Evolutionary conservation across 2,888 invertebrate genomes (phyloP).

Genomic region (Drosophila neonasuta): DNA sequence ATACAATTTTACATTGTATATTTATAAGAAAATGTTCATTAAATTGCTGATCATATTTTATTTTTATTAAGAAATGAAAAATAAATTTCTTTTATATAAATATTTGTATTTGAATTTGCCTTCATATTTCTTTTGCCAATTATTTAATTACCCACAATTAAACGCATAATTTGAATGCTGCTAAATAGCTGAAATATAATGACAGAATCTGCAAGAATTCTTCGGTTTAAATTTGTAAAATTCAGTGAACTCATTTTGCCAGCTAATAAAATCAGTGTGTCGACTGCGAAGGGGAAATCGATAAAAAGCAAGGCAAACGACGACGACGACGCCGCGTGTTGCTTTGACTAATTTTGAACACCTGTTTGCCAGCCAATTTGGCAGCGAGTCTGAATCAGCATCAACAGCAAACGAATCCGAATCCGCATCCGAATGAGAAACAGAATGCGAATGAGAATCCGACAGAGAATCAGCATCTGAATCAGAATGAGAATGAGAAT

Average conservation of each 20-base stretch:
- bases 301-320: slow-evolving; percentile 23
- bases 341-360: slow-evolving; percentile 52
- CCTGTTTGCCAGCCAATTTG: slow-evolving; percentile 53
- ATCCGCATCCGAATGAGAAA: slow-evolving; percentile 10
- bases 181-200: background rate
- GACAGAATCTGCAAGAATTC: background rate
- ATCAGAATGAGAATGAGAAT: slow-evolving; percentile 12
- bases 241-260: slow-evolving; percentile 1
- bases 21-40: too few species aligned
- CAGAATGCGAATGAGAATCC: slow-evolving; percentile 3
- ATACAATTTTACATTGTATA: too few species aligned
- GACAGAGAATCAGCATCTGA: slow-evolving; percentile 21
- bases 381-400: slow-evolving; percentile 9
- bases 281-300: slow-evolving; percentile 2
- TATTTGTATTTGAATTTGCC: too few species aligned
- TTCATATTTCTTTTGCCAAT: background rate
- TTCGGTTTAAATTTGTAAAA: background rate
- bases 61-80: too few species aligned
- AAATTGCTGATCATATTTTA: too few species aligned
- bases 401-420: background rate
- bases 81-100: too few species aligned
- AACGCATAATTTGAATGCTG: background rate
- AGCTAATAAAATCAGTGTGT: slow-evolving; percentile 15
- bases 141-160: background rate
- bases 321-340: slow-evolving; percentile 12